Percentiles rank a stretch among this genome's conserved stretches.
Evolutionary conservation across 1,140 invertebrate genomes (phyloP).

Genomic region (Drosophila miranda): DNA sequence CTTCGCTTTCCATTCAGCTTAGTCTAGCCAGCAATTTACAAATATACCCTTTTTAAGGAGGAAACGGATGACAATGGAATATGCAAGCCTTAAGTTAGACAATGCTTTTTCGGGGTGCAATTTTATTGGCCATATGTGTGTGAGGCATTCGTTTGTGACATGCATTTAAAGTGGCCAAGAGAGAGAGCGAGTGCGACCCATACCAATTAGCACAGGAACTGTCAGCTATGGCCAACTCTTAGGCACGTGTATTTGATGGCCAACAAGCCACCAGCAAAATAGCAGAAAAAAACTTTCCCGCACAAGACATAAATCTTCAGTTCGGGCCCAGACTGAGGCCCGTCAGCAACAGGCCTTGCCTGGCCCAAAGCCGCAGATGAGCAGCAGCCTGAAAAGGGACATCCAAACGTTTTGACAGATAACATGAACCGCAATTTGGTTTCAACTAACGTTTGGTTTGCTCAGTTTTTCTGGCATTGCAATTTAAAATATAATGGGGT

Average conservation of each 20-base stretch:
- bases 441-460: neutral
- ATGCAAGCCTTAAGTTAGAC: constrained; percentile 27
- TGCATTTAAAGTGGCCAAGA: constrained; percentile 51
- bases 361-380: constrained; percentile 23
- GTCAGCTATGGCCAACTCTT: constrained; percentile 48
- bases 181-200: constrained; percentile 15
- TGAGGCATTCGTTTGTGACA: constrained; percentile 44
- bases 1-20: constrained; percentile 13
- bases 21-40: constrained; percentile 24
- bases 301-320: constrained; percentile 66
- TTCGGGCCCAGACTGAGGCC: constrained; percentile 7
- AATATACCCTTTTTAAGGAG: constrained; percentile 48
- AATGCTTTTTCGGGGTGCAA: constrained; percentile 12
- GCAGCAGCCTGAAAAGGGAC: constrained; percentile 10
- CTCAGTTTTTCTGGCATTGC: neutral
- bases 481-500: neutral
- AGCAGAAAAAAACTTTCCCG: constrained; percentile 27
- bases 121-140: constrained; percentile 10
- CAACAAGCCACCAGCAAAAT: constrained; percentile 34
- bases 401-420: constrained; percentile 44
- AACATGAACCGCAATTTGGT: constrained; percentile 21
- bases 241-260: constrained; percentile 70
- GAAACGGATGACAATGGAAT: constrained; percentile 33
- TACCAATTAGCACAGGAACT: constrained; percentile 62
- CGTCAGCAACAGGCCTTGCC: constrained; percentile 67